Evolutionary conservation across 1,140 invertebrate species (phyloP), one percentile per base, ranked within the genome.

Genomic region (Papilio machaon): DNA sequence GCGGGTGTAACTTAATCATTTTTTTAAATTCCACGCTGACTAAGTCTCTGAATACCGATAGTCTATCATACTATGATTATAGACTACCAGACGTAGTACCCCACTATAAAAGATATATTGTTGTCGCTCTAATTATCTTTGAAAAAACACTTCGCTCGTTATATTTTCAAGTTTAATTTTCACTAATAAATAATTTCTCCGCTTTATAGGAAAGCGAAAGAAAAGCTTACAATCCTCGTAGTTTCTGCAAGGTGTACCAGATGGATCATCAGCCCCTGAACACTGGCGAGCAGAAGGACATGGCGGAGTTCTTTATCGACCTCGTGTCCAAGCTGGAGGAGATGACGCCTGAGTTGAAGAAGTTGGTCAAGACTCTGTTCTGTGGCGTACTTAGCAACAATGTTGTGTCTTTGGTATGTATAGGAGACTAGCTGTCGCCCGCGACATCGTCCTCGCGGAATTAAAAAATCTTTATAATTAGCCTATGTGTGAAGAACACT

Each of bases 291-390:
- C 99, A 99, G 91, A 99, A 99, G 91, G 99, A 99, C 89, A 99
- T 99, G 99, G 98, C 98, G 0, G 99, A 99, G 94, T 99, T 99
- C 94, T 99, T 99, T 87, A 99, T 99, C 64, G 98, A 99, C 95
- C 96, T 99, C 1, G 98, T 99, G 10, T 98, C 98, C 8, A 99
- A 99, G 91, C 91, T 99, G 2, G 99, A 99, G 93, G 98, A 99
- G 93, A 99, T 99, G 98, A 98, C 98, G 0, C 97, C 97, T 0
- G 97, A 98, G 82, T 91, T 99, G 70, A 99, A 99, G 94, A 97
- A 97, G 79, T 95, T 99, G 60, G 98, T 99, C 0, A 99, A 99
- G 91, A 97, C 96, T 35, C 92, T 99, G 13, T 99, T 99, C 93
- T 98, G 98, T 84, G 98, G 98, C 52, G 97, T 98, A 0, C 96